Evolutionary conservation across 2,888 invertebrate species (phyloP).

Genomic region (Pseudolycoriella hygida): DNA sequence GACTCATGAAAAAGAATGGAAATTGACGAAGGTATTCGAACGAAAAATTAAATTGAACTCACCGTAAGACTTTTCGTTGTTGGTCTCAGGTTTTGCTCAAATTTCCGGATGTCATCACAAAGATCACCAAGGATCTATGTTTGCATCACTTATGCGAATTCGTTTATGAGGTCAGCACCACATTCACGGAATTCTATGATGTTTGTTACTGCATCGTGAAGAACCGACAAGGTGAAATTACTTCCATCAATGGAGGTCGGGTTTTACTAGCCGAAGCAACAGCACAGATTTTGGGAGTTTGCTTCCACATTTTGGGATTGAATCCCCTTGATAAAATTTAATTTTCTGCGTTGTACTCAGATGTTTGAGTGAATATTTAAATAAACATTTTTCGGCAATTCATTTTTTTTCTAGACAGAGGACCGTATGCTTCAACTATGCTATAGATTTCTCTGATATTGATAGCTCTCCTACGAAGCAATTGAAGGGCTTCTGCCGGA

Average conservation of each 20-base stretch:
- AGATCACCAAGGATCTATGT: slow-evolving; percentile 63
- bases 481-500: no score
- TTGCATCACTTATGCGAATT: slow-evolving; percentile 87
- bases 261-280: slow-evolving; percentile 86
- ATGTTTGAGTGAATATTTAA: no score
- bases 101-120: slow-evolving; percentile 73
- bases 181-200: slow-evolving; percentile 95
- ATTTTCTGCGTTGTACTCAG: slow-evolving; percentile 16
- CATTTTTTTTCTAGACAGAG: no score
- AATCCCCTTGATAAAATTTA: slow-evolving; percentile 87
- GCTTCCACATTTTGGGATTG: slow-evolving; percentile 81
- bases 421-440: no score
- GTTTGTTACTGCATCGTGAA: slow-evolving; percentile 95
- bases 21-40: slow-evolving; percentile 52
- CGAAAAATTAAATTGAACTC: no score
- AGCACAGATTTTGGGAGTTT: slow-evolving; percentile 67
- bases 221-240: slow-evolving; percentile 60
- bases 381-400: no score
- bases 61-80: no score
- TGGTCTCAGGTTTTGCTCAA: slow-evolving; percentile 45
- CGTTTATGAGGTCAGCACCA: slow-evolving; percentile 82
- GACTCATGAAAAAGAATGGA: slow-evolving; percentile 86
- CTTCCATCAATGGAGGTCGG: slow-evolving; percentile 69
- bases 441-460: no score
- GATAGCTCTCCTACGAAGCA: no score